Percentiles rank a stretch among this genome's conserved stretches.
phyloP scores from a whole-genome alignment of 2,888 invertebrate species.

The Norana najaformis region DNA sequence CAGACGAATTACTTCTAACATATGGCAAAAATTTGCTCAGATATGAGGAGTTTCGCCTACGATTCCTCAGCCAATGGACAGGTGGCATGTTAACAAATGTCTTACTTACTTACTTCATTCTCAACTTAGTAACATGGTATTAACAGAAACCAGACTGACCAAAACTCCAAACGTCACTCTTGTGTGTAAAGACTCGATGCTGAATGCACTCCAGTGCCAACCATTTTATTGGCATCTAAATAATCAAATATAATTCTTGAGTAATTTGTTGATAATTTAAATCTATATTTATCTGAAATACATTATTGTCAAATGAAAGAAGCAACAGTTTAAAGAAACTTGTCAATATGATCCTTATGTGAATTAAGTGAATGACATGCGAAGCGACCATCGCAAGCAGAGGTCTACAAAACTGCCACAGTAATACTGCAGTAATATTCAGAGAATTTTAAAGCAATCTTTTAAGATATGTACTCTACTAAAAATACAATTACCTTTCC shows the following conservation, averaged over 20 bases:
- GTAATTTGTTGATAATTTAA: background rate
- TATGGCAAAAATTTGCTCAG: background rate
- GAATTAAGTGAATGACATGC: background rate
- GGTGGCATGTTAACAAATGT: too few relatives aligned
- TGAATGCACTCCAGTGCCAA: conserved; percentile 94
- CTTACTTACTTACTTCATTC: too few relatives aligned
- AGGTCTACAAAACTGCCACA: too few relatives aligned
- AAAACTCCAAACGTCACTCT: conserved; percentile 83
- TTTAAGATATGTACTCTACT: background rate
- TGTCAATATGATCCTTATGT: background rate
- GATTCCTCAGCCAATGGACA: too few relatives aligned
- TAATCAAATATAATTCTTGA: background rate
- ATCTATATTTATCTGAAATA: background rate
- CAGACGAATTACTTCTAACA: background rate
- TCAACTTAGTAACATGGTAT: too few relatives aligned
- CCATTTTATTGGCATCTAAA: conserved; percentile 69
- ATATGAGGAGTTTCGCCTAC: too few relatives aligned
- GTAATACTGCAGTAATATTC: background rate
- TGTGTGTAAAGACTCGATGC: conserved; percentile 92
- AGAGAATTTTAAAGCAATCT: background rate
- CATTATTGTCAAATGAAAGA: background rate
- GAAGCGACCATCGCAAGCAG: background rate
- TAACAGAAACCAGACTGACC: conserved; percentile 17
- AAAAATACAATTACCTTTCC: conserved; percentile 69
- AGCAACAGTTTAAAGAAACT: background rate